Conservation (phyloP, 2,888 invertebrate species). For the Drosophila vallismaia region DNA sequence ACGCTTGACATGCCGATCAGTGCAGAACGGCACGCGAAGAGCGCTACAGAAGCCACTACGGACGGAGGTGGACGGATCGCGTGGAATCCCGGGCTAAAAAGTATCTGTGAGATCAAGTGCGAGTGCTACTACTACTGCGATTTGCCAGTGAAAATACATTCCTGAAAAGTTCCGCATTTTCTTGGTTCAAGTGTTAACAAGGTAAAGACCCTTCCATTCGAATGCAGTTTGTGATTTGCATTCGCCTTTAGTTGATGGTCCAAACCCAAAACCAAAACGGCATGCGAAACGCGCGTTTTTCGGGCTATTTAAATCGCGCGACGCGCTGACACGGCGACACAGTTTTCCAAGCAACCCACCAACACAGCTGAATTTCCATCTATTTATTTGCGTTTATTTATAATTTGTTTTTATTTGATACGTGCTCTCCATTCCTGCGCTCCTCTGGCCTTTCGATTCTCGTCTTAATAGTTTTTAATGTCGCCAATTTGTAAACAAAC, state of each 20-base stretch:
- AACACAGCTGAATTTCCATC: constrained; percentile 45
- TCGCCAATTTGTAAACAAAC: constrained; percentile 79
- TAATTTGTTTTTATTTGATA: constrained; percentile 71
- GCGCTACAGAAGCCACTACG: constrained; percentile 27
- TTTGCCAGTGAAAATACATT: constrained; percentile 24
- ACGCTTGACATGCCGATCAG: constrained; percentile 75
- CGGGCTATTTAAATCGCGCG: constrained; percentile 49
- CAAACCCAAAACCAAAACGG: background rate
- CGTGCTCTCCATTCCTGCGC: constrained; percentile 14
- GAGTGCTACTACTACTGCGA: constrained; percentile 18
- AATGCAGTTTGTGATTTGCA: constrained; percentile 11
- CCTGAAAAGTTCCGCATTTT: constrained; percentile 9
- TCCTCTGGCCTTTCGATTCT: constrained; percentile 45
- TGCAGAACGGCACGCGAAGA: constrained; percentile 79
- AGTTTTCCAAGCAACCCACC: constrained; percentile 60
- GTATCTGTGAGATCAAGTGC: constrained; percentile 23
- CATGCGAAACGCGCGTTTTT: constrained; percentile 49
- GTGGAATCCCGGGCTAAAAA: constrained; percentile 7
- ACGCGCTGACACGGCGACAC: constrained; percentile 73
- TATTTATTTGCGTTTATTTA: constrained; percentile 65
- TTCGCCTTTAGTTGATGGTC: constrained; percentile 26
- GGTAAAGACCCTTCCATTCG: constrained; percentile 8
- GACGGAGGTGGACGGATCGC: constrained; percentile 26
- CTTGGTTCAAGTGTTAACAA: constrained; percentile 18
- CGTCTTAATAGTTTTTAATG: constrained; percentile 67